A percentile compares a stretch with the other conserved stretches of the same genome.
Conservation (phyloP, 2,888 invertebrate species). For the Lapara coniferarum region DNA sequence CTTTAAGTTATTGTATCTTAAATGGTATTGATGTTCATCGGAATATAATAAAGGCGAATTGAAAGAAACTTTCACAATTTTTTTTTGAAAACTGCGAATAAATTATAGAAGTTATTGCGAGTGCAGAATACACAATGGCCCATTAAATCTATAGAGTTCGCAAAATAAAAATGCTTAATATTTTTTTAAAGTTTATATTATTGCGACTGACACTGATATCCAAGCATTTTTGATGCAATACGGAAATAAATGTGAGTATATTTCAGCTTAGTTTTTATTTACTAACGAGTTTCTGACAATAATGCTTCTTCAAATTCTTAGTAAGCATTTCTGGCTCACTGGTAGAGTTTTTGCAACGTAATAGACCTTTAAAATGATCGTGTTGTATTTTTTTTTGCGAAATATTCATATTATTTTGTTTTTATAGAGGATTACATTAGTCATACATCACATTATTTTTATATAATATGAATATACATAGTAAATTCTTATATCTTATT, state of each 20-base stretch:
- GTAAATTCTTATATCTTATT: background rate
- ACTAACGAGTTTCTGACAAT: too few species aligned
- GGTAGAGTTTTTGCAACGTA: too few species aligned
- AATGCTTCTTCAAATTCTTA: too few species aligned
- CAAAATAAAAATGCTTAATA: background rate
- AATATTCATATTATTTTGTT: too few species aligned
- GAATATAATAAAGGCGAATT: background rate
- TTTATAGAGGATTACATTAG: too few species aligned
- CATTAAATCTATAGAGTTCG: background rate
- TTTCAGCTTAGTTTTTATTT: too few species aligned
- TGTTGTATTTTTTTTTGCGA: too few species aligned
- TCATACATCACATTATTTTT: too few species aligned
- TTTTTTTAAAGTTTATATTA: background rate
- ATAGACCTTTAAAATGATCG: too few species aligned
- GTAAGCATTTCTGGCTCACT: too few species aligned
- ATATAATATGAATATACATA: too few species aligned
- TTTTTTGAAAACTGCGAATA: slow-evolving; percentile 7
- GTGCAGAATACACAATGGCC: background rate
- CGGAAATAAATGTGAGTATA: too few species aligned
- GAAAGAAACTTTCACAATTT: slow-evolving; percentile 5
- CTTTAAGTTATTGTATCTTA: background rate
- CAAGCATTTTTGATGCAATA: background rate
- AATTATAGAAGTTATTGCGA: slow-evolving; percentile 4
- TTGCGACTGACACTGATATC: background rate
- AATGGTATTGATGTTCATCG: background rate